phyloP scores from a whole-genome alignment of 2,797 vertebrate genomes.

The Prunella strophiata region DNA sequence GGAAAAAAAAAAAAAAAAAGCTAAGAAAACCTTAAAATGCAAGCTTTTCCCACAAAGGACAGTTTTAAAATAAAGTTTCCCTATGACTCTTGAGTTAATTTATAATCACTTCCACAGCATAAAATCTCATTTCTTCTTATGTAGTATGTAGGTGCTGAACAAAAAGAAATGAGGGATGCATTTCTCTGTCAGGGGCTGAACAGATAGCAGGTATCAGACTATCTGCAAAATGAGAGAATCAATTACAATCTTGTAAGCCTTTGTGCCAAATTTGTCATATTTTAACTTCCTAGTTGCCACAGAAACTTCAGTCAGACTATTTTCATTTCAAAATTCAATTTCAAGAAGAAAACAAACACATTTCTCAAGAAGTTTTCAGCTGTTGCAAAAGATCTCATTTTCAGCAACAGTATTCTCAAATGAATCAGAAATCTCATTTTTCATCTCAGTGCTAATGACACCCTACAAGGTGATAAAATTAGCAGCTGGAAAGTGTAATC shows the following conservation, averaged over 20 bases:
- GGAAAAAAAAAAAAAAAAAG: neutral
- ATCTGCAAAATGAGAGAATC: neutral
- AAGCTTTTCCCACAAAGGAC: neutral
- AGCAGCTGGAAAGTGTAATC: slow-evolving; percentile 30
- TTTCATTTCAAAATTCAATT: neutral
- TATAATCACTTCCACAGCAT: neutral
- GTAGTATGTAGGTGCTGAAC: neutral
- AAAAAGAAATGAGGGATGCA: neutral
- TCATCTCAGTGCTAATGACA: slow-evolving; percentile 23
- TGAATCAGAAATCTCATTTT: slow-evolving; percentile 8
- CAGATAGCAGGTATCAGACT: neutral
- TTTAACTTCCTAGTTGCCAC: neutral
- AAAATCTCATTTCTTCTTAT: neutral
- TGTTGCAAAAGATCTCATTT: neutral
- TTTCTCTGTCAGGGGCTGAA: neutral
- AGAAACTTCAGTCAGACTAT: neutral
- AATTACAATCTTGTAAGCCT: neutral
- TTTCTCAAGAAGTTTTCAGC: neutral
- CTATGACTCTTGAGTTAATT: neutral
- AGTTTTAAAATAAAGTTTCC: neutral
- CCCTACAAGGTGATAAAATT: slow-evolving; percentile 29
- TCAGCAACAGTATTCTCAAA: neutral
- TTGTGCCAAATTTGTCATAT: neutral
- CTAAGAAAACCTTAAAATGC: neutral
- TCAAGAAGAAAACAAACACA: neutral